Base-by-base conservation (phyloP, 2,888 invertebrate species). In the Limnephilus marmoratus region DNA sequence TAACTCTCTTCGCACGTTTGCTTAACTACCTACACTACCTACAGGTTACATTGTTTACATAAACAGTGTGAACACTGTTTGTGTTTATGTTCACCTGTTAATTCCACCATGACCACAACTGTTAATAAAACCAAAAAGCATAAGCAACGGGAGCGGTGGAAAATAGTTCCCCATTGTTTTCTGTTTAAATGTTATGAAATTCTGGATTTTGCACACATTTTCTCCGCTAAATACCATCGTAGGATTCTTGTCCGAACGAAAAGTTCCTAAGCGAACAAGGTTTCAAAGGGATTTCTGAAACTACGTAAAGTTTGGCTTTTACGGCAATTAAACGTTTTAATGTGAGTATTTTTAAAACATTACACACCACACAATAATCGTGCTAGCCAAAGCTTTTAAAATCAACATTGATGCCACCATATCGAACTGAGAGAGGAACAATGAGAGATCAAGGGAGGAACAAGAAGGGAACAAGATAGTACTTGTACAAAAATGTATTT, bases 1-100 rank as follows among this genome's bases (percentile, higher is more conserved):
- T 68, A 24, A 68, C 7, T 68, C 68, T 68, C n/a, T n/a, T 68
- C 68, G 24, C 68, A 68, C n/a, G n/a, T 68, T 68, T 68, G 24
- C 68, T 68, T 24, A 24, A n/a, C 24, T n/a, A n/a, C 24, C 2
- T 68, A 68, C 24, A n/a, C 24, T n/a, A n/a, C 24, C 2, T 68
- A 68, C 24, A 9, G 7, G 9, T 68, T 24, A 68, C 68, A 24
- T 68, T 68, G 18, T 49, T 49, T 49, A 49, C 49, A 41, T 41
- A 41, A 41, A 41, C 41, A 41, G 41, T 41, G 12, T 13, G 49
- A 49, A 15, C 49, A 15, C 49, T 49, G 68, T 68, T 68, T n/a
- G 7, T n/a, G 24, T 68, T 68, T 90, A 91, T 83, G 49, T 82
- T 82, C 29, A 81, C 89, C 83, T 88, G 80, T 45, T 88, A 68